Base-by-base conservation (phyloP, 2,888 invertebrate genomes). In the Exephanes ischioxanthus region DNA sequence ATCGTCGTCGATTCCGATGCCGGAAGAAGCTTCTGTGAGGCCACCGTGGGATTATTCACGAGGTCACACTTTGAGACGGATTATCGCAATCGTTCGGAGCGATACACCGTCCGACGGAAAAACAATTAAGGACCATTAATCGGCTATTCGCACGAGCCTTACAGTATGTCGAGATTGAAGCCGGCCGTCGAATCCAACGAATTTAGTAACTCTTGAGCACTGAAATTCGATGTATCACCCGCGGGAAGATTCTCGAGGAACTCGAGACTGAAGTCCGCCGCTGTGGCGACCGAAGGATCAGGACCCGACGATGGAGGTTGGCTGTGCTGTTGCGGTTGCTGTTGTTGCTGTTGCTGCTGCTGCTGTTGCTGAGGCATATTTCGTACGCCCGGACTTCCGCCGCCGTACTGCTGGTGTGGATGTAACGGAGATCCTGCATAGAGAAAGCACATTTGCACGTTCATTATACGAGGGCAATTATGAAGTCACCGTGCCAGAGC, bases 181-280 rank as follows among this genome's bases (percentile, higher is more conserved):
- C 95, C 95, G 87, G 96, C 95, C 91, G 96, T 96, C 91, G 96
- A 96, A 92, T 98, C 98, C 91, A 98, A 96, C 78, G 97, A 97
- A 94, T 96, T 97, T 90, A 98, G 95, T 87, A 98, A 94, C 93
- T 98, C 98, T 93, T 97, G 97, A 83, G 97, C 97, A 90, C 97
- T 96, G 94, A 97, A 96, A 92, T 96, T 96, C 91, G 96, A 96
- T 84, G 97, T 96, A 94, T 98, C 97, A 73, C 96, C 95, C 89
- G 97, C 95, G 80, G 97, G 96, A 94, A 98, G 95, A 94, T 97
- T 97, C 94, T 98, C 98, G 86, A 98, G 95, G 95, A 98, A 97
- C 95, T 98, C 98, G 90, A 98, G 96, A 94, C 96, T 97, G 94
- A 98, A 97, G 94, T 98, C 97, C 6, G 94, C 93, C 3, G 93